Evolutionary conservation across 2,888 invertebrate species (phyloP).

Genomic region (Ypsolopha scabrella): DNA sequence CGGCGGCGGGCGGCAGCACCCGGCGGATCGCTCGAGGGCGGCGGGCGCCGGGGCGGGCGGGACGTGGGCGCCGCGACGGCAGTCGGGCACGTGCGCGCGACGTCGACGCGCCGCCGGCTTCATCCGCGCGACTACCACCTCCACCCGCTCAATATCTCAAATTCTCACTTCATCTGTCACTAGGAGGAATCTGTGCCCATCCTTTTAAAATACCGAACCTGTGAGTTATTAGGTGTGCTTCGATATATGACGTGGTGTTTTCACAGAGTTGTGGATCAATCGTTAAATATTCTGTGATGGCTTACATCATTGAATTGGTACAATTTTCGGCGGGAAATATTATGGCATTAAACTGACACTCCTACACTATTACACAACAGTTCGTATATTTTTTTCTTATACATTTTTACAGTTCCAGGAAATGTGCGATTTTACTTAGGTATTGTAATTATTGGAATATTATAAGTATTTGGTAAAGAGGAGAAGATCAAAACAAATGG

Average conservation of each 20-base stretch:
- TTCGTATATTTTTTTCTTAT: too few relatives aligned
- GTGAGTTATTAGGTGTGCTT: not conserved
- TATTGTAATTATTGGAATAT: not conserved
- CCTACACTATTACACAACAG: not conserved
- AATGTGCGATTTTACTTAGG: not conserved
- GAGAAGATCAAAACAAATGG: too few relatives aligned
- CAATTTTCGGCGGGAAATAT: conserved; percentile 57
- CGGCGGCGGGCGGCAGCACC: conserved; percentile 14
- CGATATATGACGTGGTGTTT: conserved; percentile 17
- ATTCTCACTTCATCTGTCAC: not conserved
- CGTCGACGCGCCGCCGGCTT: conserved; percentile 42
- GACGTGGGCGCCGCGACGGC: conserved; percentile 38
- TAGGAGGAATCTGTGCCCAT: not conserved
- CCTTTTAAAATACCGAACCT: not conserved
- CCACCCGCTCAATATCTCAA: conserved; percentile 42
- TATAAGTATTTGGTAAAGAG: not conserved
- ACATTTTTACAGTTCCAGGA: not conserved
- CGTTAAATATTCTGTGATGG: conserved; percentile 42
- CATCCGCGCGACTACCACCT: conserved; percentile 28
- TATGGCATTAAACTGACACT: not conserved
- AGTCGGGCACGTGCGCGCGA: conserved; percentile 61
- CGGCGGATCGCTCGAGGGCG: conserved; percentile 21
- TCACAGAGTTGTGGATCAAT: conserved; percentile 47
- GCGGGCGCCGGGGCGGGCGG: conserved; percentile 38
- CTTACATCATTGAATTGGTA: conserved; percentile 45